Evolutionary conservation across 2,113 vertebrate genomes (phyloP).

Genomic region (Planiliza haematocheilus): DNA sequence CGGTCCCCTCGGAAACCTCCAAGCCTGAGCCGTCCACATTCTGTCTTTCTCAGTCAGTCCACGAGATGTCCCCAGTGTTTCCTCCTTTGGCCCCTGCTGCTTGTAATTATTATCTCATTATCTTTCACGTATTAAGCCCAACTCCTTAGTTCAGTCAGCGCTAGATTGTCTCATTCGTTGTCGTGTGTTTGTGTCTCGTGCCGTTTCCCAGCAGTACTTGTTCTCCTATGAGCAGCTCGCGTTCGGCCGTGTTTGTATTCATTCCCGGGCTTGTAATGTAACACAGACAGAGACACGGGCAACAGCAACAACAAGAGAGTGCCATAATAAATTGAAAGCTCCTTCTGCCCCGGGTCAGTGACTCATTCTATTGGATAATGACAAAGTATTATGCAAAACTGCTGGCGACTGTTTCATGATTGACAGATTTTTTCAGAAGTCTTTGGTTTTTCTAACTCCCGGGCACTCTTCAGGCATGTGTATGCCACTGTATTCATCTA

Average conservation of each 20-base stretch:
- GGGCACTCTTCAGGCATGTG: too few relatives aligned
- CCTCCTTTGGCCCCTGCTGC: conserved; percentile 7
- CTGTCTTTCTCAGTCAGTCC: conserved; percentile 17
- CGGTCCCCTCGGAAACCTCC: neutral
- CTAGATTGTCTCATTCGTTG: neutral
- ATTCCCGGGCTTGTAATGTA: neutral
- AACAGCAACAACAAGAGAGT: neutral
- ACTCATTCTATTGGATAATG: conserved; percentile 13
- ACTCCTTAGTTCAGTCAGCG: neutral
- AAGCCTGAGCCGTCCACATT: neutral
- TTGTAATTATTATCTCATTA: conserved; percentile 20
- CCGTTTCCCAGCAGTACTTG: too few relatives aligned
- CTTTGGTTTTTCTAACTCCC: neutral
- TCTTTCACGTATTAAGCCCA: neutral
- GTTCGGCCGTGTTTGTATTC: neutral
- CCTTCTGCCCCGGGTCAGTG: neutral
- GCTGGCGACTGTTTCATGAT: neutral
- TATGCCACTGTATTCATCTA: too few relatives aligned
- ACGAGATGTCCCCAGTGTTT: conserved; percentile 7
- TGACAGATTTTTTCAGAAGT: conserved; percentile 1
- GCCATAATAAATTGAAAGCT: neutral
- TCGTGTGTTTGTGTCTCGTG: neutral
- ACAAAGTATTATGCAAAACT: neutral
- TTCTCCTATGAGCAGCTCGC: too few relatives aligned
- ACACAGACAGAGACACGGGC: neutral